Base-by-base conservation (phyloP, 2,113 vertebrate genomes). In the Microcebus tavaratra region DNA sequence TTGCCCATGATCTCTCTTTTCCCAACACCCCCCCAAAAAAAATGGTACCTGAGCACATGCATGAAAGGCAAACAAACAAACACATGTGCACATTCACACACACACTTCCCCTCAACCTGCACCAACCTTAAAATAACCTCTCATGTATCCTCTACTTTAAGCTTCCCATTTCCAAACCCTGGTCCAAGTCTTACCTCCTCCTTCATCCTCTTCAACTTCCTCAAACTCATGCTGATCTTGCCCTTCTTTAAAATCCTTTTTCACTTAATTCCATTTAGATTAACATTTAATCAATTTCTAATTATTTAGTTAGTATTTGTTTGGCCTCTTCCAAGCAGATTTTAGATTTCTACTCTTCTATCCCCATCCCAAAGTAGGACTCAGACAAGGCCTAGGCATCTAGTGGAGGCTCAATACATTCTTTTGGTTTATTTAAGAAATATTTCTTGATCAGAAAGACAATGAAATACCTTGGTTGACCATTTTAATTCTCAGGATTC, bases 401-500 rank as follows among this genome's bases (percentile, higher is more conserved):
- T 48, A 31, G 3, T 1, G 14, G 3, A 8, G 20, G n/a, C 20
- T 67, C 29, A 34, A n/a, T 50, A 25, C 14, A 65, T 29, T 3
- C 29, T 68, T 92, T 39, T 34, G 81, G 18, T 61, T 92, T 78
- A 42, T 20, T 79, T 88, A 93, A 79, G 14, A 86, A 63, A 12
- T 61, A 42, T 91, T 81, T 91, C 59, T 85, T 80, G 29, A 39
- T 92, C 29, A 73, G 59, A 93, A 95, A 14, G 80, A 89, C 36
- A 73, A 67, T 29, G 34, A 94, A 89, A 86, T 90, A n/a, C 68
- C 76, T 93, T 17, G 10, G 70, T 34, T 95, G 94, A 87, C 87
- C 87, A 85, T 93, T 94, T 97, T 59, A 70, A 84, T 88, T 92
- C 86, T 93, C 67, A 65, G 61, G 84, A 89, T 92, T 91, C 82